These are phyloP conservation scores for Dromas ardeola DNA, from an alignment of 2,113 vertebrate species.

Conservation along the genomic window DNA sequence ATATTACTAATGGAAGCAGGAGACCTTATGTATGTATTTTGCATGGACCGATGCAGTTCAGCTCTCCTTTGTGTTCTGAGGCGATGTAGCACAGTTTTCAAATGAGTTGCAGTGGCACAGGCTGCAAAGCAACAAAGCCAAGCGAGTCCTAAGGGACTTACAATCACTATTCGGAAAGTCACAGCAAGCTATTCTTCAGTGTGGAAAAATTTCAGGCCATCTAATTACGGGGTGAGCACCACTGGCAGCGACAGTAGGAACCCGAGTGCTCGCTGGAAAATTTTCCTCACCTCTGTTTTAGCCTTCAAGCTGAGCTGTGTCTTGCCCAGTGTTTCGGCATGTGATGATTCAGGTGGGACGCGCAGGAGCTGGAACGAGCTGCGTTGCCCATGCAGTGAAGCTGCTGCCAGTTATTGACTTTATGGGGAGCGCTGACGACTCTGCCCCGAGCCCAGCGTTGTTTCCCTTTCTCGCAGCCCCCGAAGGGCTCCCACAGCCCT, in stretches of 20 bases:
- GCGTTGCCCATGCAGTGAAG: not conserved
- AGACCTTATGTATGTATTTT: not conserved
- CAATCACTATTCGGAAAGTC: not conserved
- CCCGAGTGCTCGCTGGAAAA: not conserved
- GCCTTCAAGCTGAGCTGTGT: not conserved
- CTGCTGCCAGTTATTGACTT: not conserved
- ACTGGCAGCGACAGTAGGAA: rapidly evolving
- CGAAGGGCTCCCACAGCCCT: rapidly evolving
- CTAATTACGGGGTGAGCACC: not conserved
- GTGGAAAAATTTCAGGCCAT: not conserved
- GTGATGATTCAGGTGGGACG: not conserved
- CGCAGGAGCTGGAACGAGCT: not conserved
- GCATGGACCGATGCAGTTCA: not conserved
- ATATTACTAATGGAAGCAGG: not conserved
- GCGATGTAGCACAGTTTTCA: not conserved
- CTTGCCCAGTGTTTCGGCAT: not conserved
- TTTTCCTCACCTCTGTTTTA: not conserved
- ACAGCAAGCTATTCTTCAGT: not conserved
- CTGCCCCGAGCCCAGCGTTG: not conserved
- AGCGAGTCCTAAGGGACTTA: not conserved
- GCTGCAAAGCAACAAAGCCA: not conserved
- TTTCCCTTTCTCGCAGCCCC: not conserved
- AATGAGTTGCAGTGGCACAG: not conserved
- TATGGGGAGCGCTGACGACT: not conserved
- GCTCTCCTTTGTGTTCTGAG: not conserved